phyloP scores from a whole-genome alignment of 2,113 vertebrate genomes.

The Apeltes quadracus region DNA sequence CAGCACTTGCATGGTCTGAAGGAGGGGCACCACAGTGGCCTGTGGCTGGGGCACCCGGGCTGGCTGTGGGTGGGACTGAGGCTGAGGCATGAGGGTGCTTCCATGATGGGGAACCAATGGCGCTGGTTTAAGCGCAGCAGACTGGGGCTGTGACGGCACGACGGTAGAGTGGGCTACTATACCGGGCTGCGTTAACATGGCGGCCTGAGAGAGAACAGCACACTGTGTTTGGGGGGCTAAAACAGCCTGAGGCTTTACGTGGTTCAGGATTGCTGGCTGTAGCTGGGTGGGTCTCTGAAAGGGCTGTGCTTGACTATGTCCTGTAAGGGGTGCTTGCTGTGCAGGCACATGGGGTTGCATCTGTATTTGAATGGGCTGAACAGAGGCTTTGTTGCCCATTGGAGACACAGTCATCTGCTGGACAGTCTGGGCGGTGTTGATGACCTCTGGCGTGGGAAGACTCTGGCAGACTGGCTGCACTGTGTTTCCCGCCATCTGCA shows the following conservation, averaged over 20 bases:
- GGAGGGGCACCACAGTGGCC: slow-evolving; percentile 86
- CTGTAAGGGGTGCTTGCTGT: slow-evolving; percentile 69
- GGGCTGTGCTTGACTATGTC: slow-evolving; percentile 68
- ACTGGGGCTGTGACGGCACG: slow-evolving; percentile 75
- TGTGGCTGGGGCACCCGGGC: slow-evolving; percentile 80
- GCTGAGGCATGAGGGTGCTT: slow-evolving; percentile 62
- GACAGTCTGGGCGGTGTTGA: slow-evolving; percentile 59
- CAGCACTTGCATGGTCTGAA: slow-evolving; percentile 95
- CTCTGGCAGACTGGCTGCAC: slow-evolving; percentile 92
- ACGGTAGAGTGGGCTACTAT: slow-evolving; percentile 60
- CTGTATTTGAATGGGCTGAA: slow-evolving; percentile 81
- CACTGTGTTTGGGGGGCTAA: slow-evolving; percentile 67
- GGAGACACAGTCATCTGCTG: slow-evolving; percentile 79
- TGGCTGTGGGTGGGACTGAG: slow-evolving; percentile 67
- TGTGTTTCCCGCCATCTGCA: slow-evolving; percentile 93
- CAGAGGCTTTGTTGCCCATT: slow-evolving; percentile 79
- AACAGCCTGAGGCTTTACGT: slow-evolving; percentile 57
- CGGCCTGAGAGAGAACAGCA: slow-evolving; percentile 69
- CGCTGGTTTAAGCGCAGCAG: slow-evolving; percentile 80
- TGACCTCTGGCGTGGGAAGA: slow-evolving; percentile 66
- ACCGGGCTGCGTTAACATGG: slow-evolving; percentile 62
- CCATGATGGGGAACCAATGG: slow-evolving; percentile 61
- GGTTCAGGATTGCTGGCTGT: slow-evolving; percentile 57
- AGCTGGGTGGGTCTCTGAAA: slow-evolving; percentile 67
- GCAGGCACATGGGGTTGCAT: slow-evolving; percentile 79